These are phyloP conservation scores for Aythya baeri DNA, from an alignment of 2,113 vertebrate genomes.

Conservation along the genomic window DNA sequence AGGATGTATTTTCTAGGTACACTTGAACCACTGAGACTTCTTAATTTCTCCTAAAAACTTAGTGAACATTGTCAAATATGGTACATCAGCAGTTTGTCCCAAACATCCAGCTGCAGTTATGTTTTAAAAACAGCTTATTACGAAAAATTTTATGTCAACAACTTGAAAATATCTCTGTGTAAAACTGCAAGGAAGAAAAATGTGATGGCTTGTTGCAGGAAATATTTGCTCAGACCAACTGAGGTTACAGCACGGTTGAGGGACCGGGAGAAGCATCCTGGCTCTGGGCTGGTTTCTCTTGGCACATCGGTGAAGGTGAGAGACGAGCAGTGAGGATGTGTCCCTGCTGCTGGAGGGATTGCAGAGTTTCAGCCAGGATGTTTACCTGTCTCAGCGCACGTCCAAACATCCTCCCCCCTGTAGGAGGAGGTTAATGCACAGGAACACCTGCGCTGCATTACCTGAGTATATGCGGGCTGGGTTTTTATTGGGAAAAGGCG, in stretches of 20 bases:
- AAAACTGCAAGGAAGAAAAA: neutral
- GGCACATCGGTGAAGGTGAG: neutral
- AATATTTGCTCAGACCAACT: accelerated
- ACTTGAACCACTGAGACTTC: neutral
- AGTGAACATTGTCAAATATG: neutral
- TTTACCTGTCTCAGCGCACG: neutral
- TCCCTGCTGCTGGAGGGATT: neutral
- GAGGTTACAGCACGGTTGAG: neutral
- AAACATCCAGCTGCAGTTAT: neutral
- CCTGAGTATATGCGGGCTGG: neutral
- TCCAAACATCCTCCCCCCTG: neutral
- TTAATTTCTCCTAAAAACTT: neutral
- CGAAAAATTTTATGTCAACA: neutral
- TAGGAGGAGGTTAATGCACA: neutral
- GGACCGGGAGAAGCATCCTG: neutral
- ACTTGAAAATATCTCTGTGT: neutral
- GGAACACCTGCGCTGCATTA: neutral
- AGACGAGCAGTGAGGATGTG: neutral
- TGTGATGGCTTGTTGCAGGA: neutral
- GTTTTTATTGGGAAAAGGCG: neutral
- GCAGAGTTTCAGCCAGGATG: neutral
- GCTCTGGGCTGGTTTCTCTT: neutral
- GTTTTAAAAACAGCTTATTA: neutral
- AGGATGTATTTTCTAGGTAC: neutral
- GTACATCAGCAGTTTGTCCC: neutral